Evolutionary conservation across 1,140 invertebrate genomes (phyloP).

Genomic region (Bilobella aurantiaca): DNA sequence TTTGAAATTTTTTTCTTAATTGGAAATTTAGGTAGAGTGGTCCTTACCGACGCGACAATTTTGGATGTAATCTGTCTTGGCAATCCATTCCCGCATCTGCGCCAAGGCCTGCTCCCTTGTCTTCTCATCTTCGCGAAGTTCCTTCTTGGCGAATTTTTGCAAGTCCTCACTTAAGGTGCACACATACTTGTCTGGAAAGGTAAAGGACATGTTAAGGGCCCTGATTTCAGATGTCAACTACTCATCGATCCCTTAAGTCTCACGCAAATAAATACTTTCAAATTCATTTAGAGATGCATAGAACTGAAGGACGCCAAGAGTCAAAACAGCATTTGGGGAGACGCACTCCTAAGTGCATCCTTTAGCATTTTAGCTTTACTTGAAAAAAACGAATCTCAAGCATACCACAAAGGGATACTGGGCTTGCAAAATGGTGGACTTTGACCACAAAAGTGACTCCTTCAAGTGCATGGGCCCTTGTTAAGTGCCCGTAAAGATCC

Average conservation of each 20-base stretch:
- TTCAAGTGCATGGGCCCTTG: too few relatives aligned
- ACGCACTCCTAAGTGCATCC: too few relatives aligned
- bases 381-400: too few relatives aligned
- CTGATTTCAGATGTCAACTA: not conserved
- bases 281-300: too few relatives aligned
- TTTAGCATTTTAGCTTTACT: too few relatives aligned
- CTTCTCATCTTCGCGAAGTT: slow-evolving; percentile 58
- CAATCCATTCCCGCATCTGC: slow-evolving; percentile 58
- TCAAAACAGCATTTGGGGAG: too few relatives aligned
- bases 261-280: not conserved
- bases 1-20: too few relatives aligned
- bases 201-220: not conserved
- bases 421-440: not conserved
- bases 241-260: not conserved
- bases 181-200: slow-evolving; percentile 48
- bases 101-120: slow-evolving; percentile 54
- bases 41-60: slow-evolving; percentile 55
- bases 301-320: not conserved
- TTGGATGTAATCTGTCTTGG: slow-evolving; percentile 57
- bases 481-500: too few relatives aligned
- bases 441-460: too few relatives aligned
- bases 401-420: too few relatives aligned
- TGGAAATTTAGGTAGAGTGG: not conserved
- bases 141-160: slow-evolving; percentile 52
- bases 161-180: slow-evolving; percentile 51